Conservation (phyloP, 2,797 vertebrate genomes). For the Tokudaia muenninki region DNA sequence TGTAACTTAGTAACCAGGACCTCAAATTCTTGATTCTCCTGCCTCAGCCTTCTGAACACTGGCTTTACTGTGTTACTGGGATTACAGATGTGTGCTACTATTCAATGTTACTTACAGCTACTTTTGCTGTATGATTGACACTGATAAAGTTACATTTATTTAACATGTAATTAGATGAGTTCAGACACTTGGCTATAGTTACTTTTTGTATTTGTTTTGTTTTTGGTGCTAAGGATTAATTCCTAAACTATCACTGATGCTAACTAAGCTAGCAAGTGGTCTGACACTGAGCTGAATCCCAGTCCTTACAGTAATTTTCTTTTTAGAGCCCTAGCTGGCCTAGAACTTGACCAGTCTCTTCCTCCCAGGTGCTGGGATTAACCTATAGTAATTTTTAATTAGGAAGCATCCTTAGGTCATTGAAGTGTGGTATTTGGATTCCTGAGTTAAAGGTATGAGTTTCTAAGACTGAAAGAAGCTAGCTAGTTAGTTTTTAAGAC, state of each 20-base stretch:
- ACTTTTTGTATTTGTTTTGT: constrained; percentile 8
- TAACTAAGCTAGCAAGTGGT: background rate
- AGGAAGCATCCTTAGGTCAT: background rate
- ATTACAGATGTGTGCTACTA: background rate
- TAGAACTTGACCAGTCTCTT: background rate
- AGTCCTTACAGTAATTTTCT: background rate
- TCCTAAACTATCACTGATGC: background rate
- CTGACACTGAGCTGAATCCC: background rate
- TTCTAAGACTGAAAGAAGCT: constrained; percentile 34
- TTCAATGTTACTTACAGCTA: background rate
- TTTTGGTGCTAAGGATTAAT: background rate
- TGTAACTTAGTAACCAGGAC: background rate
- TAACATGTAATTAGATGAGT: background rate
- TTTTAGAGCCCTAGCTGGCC: background rate
- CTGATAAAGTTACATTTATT: background rate
- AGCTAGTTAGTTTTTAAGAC: background rate
- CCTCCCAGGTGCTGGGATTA: background rate
- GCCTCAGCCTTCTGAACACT: background rate
- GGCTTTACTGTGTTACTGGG: background rate
- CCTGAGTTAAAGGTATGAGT: background rate
- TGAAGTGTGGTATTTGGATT: constrained; percentile 41
- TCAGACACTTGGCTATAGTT: background rate
- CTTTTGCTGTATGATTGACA: background rate
- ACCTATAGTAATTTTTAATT: background rate
- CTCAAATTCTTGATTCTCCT: background rate